Base-by-base conservation (phyloP, 2,797 vertebrate species). In the Sitta carolinensis region DNA sequence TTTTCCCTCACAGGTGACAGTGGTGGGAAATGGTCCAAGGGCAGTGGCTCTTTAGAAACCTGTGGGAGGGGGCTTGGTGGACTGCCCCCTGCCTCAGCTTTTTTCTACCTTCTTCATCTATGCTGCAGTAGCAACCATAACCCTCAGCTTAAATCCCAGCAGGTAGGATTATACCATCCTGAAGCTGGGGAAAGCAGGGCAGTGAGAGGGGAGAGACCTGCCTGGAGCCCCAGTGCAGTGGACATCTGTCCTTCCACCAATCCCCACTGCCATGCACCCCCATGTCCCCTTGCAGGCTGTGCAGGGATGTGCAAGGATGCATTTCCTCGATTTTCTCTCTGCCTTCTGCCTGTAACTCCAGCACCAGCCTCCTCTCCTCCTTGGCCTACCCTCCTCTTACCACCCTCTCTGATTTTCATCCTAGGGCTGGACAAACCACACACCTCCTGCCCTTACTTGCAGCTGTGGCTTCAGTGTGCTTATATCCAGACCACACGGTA, bases 391-490 rank as follows among this genome's bases (percentile, higher is more conserved):
- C 18, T 50, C 19, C 16, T 67, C 54, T 61, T 63, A 5, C 25
- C 4, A 2, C 4, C 10, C 8, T 10, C 40, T 64, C 48, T 7
- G 5, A 8, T 18, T 64, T 32, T 48, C 1, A 3, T 61, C n/a
- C 36, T 36, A 51, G 42, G 26, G 42, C 69, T 72, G 59, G 29
- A 38, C 63, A 80, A 61, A 68, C 11, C 5, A 2, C 32, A 48
- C 3, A 4, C 11, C 26, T 82, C 57, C 77, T 75, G 29, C 36
- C n/a, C 58, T 93, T 0, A 0, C 51, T 72, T 11, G 2, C 34
- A 32, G 47, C 76, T 72, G 36, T 0, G 0, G 38, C 68, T 85
- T 72, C 1, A 0, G 43, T 1, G 0, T 72, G n/a, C 84, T 87
- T 66, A 15, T 22, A 29, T 63, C 84, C 67, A 76, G 80, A 63